Base-by-base conservation (phyloP, 2,888 invertebrate species). In the Eumacrocentrus americanus region DNA sequence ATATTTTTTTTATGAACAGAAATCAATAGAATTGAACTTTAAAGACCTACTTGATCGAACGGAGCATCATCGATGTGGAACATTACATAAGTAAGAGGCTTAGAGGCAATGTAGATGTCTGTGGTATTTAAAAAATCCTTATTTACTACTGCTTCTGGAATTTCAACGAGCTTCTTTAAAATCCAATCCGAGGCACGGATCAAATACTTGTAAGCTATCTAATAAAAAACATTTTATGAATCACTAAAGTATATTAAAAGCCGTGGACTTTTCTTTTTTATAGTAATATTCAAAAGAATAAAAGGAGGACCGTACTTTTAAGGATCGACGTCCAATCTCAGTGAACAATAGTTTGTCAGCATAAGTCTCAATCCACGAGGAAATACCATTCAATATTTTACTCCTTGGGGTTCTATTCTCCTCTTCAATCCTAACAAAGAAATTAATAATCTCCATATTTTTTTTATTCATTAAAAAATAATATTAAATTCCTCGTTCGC, bases 21-120 rank as follows among this genome's bases (percentile, higher is more conserved):
- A 47, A 53, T 6, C 25, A 18, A 7, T 7, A 23, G 25, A 51
- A 1, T 44, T 47, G 23, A n/a, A n/a, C n/a, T n/a, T n/a, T 12
- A 5, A 14, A 44, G 3, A 52, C 58, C 35, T 71, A 91, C 91
- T 85, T 91, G 90, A 81, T 93, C 92, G 75, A 92, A 92, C 0
- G 88, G 87, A 14, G 84, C 82, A 62, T 87, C 83, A 9, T 91
- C 91, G 60, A 92, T 91, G 72, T 90, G 90, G 73, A 92, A 93
- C 91, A 92, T 92, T 5, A 87, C 86, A 72, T 90, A 88, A 0
- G 91, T 80, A 9, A 92, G 80, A 0, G 88, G 86, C 0, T 78
- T 77, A 2, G 66, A 51, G 9, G 66, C 53, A 2, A 70, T 63
- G 1, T 62, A 65, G n/a, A 44, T 25, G 5, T 64, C 57, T 1